Evolutionary conservation across 1,140 invertebrate genomes (phyloP).

Genomic region (Trichonephila inaurata): DNA sequence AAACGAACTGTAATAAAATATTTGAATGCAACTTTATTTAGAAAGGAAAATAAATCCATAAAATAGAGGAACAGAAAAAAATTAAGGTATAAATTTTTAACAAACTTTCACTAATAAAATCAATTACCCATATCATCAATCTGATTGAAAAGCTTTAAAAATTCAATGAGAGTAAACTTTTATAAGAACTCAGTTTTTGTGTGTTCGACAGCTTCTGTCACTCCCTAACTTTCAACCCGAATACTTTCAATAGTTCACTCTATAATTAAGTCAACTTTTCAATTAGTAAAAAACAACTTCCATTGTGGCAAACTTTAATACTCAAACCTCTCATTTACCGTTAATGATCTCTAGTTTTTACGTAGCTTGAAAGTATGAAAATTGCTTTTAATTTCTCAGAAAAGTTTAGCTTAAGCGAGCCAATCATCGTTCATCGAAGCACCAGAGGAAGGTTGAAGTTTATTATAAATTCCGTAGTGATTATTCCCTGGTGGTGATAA

Average conservation of each 20-base stretch:
- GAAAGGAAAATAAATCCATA: too few species aligned
- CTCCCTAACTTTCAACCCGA: not conserved
- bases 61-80: too few species aligned
- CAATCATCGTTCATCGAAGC: constrained; percentile 10
- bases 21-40: too few species aligned
- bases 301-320: not conserved
- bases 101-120: too few species aligned
- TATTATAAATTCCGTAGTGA: constrained; percentile 39
- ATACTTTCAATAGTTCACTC: not conserved
- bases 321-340: constrained; percentile 20
- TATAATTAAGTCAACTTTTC: not conserved
- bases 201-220: too few species aligned
- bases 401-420: constrained; percentile 19
- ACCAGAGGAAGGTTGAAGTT: not conserved
- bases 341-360: constrained; percentile 14
- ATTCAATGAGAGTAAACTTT: not conserved
- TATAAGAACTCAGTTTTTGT: too few species aligned
- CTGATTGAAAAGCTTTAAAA: not conserved
- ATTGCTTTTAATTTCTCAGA: constrained; percentile 29
- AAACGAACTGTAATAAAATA: too few species aligned
- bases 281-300: not conserved
- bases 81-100: too few species aligned
- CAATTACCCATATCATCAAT: too few species aligned
- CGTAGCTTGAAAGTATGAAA: not conserved
- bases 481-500: constrained; percentile 36